Conservation (phyloP, 1,140 invertebrate genomes). For the Drosophila busckii region DNA sequence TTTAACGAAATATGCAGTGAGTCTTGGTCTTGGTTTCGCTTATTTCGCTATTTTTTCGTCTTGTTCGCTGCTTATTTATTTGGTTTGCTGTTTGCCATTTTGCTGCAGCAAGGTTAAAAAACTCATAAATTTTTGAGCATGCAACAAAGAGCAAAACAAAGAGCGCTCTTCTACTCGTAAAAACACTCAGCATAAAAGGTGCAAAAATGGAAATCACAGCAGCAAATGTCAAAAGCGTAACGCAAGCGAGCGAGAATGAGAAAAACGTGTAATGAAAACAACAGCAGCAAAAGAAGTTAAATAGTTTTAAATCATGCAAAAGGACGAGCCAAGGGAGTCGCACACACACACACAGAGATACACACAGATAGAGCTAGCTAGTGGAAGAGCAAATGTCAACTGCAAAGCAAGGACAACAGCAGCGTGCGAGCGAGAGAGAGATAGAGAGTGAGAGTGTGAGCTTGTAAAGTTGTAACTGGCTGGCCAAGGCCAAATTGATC, state of each 20-base stretch:
- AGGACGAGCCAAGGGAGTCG: conserved; percentile 15
- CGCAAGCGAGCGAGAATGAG: conserved; percentile 18
- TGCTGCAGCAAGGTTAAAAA: conserved; percentile 41
- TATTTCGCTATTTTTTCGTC: conserved; percentile 2
- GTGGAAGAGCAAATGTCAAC: conserved; percentile 45
- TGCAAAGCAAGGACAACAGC: conserved; percentile 35
- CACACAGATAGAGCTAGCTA: no score
- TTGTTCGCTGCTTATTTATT: no score
- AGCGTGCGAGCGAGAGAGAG: no score
- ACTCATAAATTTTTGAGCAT: conserved; percentile 37
- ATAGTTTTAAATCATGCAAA: conserved; percentile 42
- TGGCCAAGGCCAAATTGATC: conserved; percentile 28
- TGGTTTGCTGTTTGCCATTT: conserved; percentile 12
- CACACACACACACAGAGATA: conserved; percentile 1
- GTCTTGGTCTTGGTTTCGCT: conserved; percentile 13
- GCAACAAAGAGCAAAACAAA: background rate
- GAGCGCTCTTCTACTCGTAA: conserved; percentile 22
- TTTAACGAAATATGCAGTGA: conserved; percentile 11
- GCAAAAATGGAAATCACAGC: conserved; percentile 37
- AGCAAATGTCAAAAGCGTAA: conserved; percentile 28
- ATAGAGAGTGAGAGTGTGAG: no score
- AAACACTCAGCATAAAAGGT: conserved; percentile 37
- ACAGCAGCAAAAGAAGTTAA: conserved; percentile 29
- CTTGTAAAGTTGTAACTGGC: conserved; percentile 22
- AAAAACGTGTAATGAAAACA: background rate